phyloP scores from a whole-genome alignment of 2,888 invertebrate species.

The Antitype chi region DNA sequence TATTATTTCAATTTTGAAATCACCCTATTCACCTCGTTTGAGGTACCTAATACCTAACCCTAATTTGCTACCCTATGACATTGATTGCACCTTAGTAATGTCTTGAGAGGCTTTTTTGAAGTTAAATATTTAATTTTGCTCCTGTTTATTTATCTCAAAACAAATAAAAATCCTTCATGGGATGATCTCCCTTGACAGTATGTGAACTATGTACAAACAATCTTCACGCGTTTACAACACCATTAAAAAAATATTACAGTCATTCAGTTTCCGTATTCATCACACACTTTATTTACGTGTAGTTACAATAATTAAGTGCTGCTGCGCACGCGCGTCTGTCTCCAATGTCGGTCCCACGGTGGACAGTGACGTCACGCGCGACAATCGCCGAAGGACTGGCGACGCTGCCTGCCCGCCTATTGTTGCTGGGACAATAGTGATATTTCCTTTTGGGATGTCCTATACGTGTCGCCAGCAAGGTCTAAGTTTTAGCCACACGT shows the following conservation, averaged over 20 bases:
- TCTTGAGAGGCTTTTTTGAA: neutral
- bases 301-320: constrained; percentile 61
- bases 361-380: constrained; percentile 76
- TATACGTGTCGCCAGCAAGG: constrained; percentile 70
- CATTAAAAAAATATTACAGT: constrained; percentile 43
- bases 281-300: constrained; percentile 54
- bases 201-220: constrained; percentile 24
- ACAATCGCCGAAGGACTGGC: constrained; percentile 74
- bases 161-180: neutral
- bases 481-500: constrained; percentile 61
- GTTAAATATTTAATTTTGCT: neutral
- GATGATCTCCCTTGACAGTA: neutral
- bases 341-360: constrained; percentile 87
- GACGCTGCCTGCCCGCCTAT: constrained; percentile 66
- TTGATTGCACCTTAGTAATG: too few species aligned
- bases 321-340: constrained; percentile 67
- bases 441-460: constrained; percentile 76
- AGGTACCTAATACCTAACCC: neutral
- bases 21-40: too few species aligned
- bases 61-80: neutral
- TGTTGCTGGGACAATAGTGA: constrained; percentile 75
- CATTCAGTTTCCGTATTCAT: constrained; percentile 56
- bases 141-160: neutral
- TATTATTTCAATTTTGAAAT: too few species aligned
- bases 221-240: constrained; percentile 17